Base-by-base conservation (phyloP, 2,888 invertebrate species). In the Strigamia transsilvanica region DNA sequence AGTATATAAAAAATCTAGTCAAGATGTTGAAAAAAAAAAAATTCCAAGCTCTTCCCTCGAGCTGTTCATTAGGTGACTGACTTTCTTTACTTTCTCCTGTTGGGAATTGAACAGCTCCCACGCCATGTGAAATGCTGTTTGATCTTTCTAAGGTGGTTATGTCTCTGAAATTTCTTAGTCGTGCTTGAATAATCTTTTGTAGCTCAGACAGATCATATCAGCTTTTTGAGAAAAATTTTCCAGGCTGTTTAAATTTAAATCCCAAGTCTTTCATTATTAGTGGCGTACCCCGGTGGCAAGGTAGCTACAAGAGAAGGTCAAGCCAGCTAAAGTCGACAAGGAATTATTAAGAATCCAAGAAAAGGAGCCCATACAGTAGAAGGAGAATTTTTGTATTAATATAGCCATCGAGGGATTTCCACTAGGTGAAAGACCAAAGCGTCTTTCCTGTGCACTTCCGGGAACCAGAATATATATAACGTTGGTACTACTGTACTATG, bases 111-210 rank as follows among this genome's bases (percentile, higher is more conserved):
- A 56, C 18, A 18, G 9, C 56, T 56, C 56, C 56, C 56, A 56
- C 9, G 21, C 56, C 56, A 56, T 56, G 27, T 27, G 56, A 56
- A 56, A 18, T 56, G 56, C 56, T 56, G 56, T 56, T 56, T 56
- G 56, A 56, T 56, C 56, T 56, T 56, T 56, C 56, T 56, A 56
- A 56, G 56, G 56, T 56, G 56, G 56, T 56, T 56, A 56, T 56
- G 56, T 56, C 18, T 56, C 46, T 18, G 21, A 15, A 18, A 56
- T 56, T 18, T 56, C 56, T 56, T 56, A 56, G 56, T 56, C 56
- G 56, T 56, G 56, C n/a, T 18, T 56, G 56, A 56, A 56, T 56
- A 56, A 56, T 56, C 18, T 18, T n/a, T 56, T 56, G 6, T 9
- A 56, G 56, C n/a, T 18, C n/a, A 56, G 56, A 56, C n/a, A 56